A percentile compares a stretch with the other conserved stretches of the same genome.
Conservation (phyloP, 2,113 vertebrate species). For the Lutjanus erythropterus region DNA sequence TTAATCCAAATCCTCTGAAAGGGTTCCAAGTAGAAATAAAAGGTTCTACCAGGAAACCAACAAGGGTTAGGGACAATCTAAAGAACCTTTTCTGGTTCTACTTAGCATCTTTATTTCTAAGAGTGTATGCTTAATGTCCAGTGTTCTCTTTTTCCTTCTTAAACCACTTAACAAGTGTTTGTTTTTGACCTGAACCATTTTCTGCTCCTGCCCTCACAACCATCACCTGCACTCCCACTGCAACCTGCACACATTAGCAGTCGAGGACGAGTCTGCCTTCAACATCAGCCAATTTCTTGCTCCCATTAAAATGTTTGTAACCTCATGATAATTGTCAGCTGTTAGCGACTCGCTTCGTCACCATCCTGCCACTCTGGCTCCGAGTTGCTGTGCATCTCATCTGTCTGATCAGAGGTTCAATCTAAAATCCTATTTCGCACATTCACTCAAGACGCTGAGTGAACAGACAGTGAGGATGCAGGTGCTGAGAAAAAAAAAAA, state of each 20-base stretch:
- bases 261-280: neutral
- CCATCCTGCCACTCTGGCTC: neutral
- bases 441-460: neutral
- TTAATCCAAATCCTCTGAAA: no score
- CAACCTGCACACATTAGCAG: neutral
- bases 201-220: neutral
- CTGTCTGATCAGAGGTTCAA: constrained; percentile 19
- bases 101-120: no score
- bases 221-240: neutral
- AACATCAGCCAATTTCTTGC: neutral
- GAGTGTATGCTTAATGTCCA: neutral
- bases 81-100: no score
- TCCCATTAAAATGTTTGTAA: constrained; percentile 20
- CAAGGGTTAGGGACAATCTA: no score
- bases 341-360: neutral
- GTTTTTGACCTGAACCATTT: neutral
- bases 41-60: no score
- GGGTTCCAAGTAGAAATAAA: no score
- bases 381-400: constrained; percentile 2
- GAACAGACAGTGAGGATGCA: neutral
- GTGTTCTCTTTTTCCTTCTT: constrained; percentile 14
- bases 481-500: neutral
- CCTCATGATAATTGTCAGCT: constrained; percentile 2
- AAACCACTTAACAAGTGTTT: constrained; percentile 19
- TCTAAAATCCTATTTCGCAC: constrained; percentile 50